Evolutionary conservation across 2,113 vertebrate genomes (phyloP).

Genomic region (Cheirogaleus medius): DNA sequence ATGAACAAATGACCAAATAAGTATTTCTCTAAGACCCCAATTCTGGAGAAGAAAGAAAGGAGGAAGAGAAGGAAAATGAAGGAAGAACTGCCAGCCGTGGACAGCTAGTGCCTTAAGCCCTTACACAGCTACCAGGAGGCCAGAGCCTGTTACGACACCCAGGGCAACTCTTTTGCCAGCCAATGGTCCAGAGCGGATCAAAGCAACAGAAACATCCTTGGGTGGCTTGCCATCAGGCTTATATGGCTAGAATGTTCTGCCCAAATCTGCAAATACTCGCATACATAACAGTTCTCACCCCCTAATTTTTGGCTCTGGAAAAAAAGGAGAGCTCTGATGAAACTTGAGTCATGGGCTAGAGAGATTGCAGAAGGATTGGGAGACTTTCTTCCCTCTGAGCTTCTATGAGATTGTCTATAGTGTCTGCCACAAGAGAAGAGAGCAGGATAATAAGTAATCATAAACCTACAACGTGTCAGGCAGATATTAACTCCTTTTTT

Average conservation of each 20-base stretch:
- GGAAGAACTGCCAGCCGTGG: not conserved
- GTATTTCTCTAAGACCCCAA: not conserved
- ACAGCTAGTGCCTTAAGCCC: not conserved
- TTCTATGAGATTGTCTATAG: not conserved
- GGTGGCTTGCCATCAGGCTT: not conserved
- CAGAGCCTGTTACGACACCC: not conserved
- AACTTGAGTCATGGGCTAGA: not conserved
- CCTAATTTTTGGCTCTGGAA: not conserved
- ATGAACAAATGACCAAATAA: not conserved
- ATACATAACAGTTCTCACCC: not conserved
- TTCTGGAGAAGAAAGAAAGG: not conserved
- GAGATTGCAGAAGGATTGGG: not conserved
- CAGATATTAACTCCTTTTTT: not conserved
- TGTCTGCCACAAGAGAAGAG: not conserved
- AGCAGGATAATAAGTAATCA: not conserved
- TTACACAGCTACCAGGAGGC: not conserved
- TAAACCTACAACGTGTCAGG: not conserved
- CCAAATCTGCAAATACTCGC: not conserved
- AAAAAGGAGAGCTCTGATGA: not conserved
- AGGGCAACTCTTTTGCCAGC: not conserved
- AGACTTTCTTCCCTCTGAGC: constrained; percentile 28
- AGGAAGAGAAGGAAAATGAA: not conserved
- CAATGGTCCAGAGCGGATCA: not conserved
- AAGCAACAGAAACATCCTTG: not conserved
- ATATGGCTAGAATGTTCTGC: not conserved